These are phyloP conservation scores for Rhinichthys klamathensis DNA, from an alignment of 2,113 vertebrate genomes.

Conservation along the genomic window DNA sequence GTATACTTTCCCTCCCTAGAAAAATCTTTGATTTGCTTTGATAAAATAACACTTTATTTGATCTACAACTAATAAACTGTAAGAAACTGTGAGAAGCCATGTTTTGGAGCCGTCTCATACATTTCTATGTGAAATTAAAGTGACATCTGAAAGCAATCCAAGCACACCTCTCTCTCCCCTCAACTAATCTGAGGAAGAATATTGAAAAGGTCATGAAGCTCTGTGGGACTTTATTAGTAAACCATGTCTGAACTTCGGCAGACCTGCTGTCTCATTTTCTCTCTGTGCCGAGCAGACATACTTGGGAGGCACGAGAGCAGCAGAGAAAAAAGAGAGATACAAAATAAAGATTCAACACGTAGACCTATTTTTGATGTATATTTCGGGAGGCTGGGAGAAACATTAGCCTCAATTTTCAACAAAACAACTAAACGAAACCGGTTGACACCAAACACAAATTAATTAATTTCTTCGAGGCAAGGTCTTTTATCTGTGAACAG, in stretches of 20 bases:
- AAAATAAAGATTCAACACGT: not conserved
- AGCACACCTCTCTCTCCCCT: slow-evolving; percentile 29
- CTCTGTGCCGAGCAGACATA: not conserved
- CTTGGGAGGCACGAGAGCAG: slow-evolving; percentile 19
- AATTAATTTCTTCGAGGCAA: slow-evolving; percentile 38
- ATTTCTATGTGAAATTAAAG: slow-evolving; percentile 22
- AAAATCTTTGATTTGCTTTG: not conserved
- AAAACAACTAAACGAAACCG: not conserved
- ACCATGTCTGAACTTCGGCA: slow-evolving; percentile 68
- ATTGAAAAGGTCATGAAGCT: slow-evolving; percentile 80
- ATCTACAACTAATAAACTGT: not conserved
- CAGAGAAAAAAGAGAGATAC: not conserved
- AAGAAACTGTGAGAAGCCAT: not conserved
- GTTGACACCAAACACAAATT: slow-evolving; percentile 24
- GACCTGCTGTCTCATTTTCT: slow-evolving; percentile 57
- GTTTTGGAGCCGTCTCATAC: not conserved
- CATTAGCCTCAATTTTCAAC: slow-evolving; percentile 14
- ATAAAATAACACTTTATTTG: not conserved
- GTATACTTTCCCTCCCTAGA: not conserved
- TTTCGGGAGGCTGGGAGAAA: not conserved
- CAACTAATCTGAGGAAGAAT: slow-evolving; percentile 72
- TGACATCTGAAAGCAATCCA: slow-evolving; percentile 32
- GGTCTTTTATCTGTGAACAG: slow-evolving; percentile 29
- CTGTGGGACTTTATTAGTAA: slow-evolving; percentile 68
- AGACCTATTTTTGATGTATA: not conserved